Percentiles rank a stretch among this genome's conserved stretches.
Conservation (phyloP, 2,797 vertebrate species). For the Cyclopterus lumpus region DNA sequence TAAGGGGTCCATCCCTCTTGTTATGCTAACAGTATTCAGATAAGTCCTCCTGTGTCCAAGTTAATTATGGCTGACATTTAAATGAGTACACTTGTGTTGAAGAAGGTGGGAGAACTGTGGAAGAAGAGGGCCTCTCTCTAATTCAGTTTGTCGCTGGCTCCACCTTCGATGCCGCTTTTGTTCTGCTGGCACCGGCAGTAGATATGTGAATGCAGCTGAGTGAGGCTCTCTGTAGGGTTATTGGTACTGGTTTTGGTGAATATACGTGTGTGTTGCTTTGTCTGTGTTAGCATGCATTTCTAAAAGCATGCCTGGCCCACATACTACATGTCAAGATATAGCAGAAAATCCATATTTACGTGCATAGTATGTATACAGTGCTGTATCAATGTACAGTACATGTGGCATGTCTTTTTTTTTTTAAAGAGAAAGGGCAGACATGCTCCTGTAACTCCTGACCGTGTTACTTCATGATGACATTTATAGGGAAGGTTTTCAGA, state of each 20-base stretch:
- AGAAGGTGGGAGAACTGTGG: slow-evolving; percentile 68
- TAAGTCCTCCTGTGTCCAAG: slow-evolving; percentile 73
- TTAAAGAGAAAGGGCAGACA: not conserved
- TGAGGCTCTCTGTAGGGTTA: slow-evolving; percentile 42
- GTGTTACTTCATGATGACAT: not conserved
- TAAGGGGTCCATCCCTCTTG: slow-evolving; percentile 68
- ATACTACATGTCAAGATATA: slow-evolving; percentile 39
- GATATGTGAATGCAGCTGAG: slow-evolving; percentile 68
- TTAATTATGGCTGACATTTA: slow-evolving; percentile 87
- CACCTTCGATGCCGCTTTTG: slow-evolving; percentile 70
- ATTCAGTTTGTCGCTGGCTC: slow-evolving; percentile 81
- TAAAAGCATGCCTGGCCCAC: not conserved
- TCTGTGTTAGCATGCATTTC: slow-evolving; percentile 22
- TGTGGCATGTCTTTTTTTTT: not conserved
- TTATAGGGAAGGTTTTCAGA: not conserved
- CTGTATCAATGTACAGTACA: not conserved
- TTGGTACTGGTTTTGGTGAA: slow-evolving; percentile 43
- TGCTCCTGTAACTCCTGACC: not conserved
- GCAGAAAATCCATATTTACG: slow-evolving; percentile 38
- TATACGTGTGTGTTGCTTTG: slow-evolving; percentile 30
- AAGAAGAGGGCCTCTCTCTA: slow-evolving; percentile 77
- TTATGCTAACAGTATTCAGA: slow-evolving; percentile 80
- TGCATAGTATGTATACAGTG: not conserved
- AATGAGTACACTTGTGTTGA: slow-evolving; percentile 80
- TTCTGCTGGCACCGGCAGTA: slow-evolving; percentile 61